These are phyloP conservation scores for Phrynocephalus guinanensis DNA, from an alignment of 2,797 vertebrate genomes.

Conservation along the genomic window DNA sequence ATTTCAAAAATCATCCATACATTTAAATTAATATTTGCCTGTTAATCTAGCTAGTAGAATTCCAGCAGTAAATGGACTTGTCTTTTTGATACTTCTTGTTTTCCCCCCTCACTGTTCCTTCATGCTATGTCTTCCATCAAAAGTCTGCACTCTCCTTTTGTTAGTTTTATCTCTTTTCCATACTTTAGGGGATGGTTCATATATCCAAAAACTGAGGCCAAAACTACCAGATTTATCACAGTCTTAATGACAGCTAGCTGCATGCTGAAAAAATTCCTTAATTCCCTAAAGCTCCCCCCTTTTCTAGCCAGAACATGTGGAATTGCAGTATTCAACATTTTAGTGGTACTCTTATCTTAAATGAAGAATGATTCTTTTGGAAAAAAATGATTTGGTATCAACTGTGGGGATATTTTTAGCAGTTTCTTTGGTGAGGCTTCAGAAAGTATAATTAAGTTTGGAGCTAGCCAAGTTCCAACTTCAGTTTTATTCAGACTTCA, in stretches of 20 bases:
- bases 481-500: slow-evolving; percentile 47
- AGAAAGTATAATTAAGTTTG: slow-evolving; percentile 64
- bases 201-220: slow-evolving; percentile 74
- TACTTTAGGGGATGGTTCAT: slow-evolving; percentile 66
- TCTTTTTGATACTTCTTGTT: slow-evolving; percentile 7
- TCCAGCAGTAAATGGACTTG: slow-evolving; percentile 3
- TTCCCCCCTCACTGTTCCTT: slow-evolving; percentile 34
- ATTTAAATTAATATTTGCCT: slow-evolving; percentile 33
- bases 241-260: slow-evolving; percentile 76
- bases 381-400: slow-evolving; percentile 69
- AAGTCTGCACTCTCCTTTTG: slow-evolving; percentile 59
- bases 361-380: slow-evolving; percentile 67
- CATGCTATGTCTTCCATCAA: slow-evolving; percentile 57
- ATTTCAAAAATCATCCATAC: neutral
- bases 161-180: slow-evolving; percentile 72
- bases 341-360: slow-evolving; percentile 70
- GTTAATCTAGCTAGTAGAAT: slow-evolving; percentile 25
- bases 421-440: slow-evolving; percentile 67
- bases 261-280: slow-evolving; percentile 75
- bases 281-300: slow-evolving; percentile 65
- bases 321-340: slow-evolving; percentile 70
- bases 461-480: slow-evolving; percentile 58
- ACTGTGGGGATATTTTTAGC: slow-evolving; percentile 71
- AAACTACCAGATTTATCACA: slow-evolving; percentile 77
- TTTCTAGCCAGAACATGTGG: slow-evolving; percentile 71